phyloP scores from a whole-genome alignment of 2,888 invertebrate species.

The Polyommatus iphigenia region DNA sequence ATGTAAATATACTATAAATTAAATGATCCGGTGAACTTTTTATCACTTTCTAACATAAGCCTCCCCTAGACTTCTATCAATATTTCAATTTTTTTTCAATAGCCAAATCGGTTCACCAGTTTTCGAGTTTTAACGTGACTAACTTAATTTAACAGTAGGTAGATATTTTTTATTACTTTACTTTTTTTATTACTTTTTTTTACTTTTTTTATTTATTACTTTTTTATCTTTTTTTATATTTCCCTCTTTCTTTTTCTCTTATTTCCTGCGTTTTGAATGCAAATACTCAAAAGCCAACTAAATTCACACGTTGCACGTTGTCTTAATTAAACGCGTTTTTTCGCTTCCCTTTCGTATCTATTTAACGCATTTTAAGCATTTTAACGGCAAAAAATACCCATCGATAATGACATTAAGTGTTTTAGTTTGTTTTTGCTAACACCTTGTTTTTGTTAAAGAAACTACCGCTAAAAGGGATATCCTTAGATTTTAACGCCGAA shows the following conservation, averaged over 20 bases:
- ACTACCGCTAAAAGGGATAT: slow-evolving; percentile 44
- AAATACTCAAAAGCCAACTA: neutral
- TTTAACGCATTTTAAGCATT: slow-evolving; percentile 28
- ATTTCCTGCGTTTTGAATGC: neutral
- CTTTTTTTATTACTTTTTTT: neutral
- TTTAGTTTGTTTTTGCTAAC: slow-evolving; percentile 36
- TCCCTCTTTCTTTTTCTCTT: neutral
- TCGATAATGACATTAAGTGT: slow-evolving; percentile 37
- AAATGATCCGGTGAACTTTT: too few species aligned
- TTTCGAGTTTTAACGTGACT: too few species aligned
- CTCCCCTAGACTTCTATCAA: too few species aligned
- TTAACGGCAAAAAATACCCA: slow-evolving; percentile 32
- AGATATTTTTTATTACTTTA: too few species aligned
- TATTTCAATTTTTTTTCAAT: too few species aligned
- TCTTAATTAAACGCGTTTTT: slow-evolving; percentile 32
- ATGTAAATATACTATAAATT: too few species aligned
- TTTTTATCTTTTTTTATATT: neutral
- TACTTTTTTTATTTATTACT: neutral
- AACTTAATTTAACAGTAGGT: too few species aligned
- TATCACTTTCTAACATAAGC: too few species aligned
- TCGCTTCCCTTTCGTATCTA: slow-evolving; percentile 20
- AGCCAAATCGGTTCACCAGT: too few species aligned
- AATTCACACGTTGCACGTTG: slow-evolving; percentile 12
- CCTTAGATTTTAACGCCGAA: slow-evolving; percentile 63
- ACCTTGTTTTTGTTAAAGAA: slow-evolving; percentile 33